Evolutionary conservation across 2,113 vertebrate species (phyloP), one percentile per base, ranked within the genome.

Genomic region (Scolopax mira): DNA sequence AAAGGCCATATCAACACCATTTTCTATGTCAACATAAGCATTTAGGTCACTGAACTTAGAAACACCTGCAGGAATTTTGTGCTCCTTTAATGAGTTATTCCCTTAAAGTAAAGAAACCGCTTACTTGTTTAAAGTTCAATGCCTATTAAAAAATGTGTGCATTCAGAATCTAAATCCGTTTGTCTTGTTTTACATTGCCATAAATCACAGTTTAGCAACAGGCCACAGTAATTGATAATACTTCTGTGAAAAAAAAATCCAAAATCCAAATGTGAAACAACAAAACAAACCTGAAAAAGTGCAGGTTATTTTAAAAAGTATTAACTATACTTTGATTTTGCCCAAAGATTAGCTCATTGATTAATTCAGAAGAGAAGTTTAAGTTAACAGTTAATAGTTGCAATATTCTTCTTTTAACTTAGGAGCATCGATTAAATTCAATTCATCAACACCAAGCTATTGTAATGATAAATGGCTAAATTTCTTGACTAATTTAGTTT

Each of bases 81-180:
- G 67, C 17, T 89, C 31, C 31, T 82, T 74, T 87, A 81, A 91
- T 80, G 30, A 92, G 64, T 44, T 65, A 35, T 52, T 18, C 25
- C 31, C 2, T 2, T 62, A 41, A 78, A 51, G 21, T 61, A 67
- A 69, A 82, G 52, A 84, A 75, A 69, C 5, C 0, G 1, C 54
- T 92, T 64, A 41, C 52, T 82, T 92, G 31, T 81, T 91, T 71
- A 44, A 89, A 93, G 41, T 92, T 87, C 74, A 82, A 37, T 75
- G 44, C n/a, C 52, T 49, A 37, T 49, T 46, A 65, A 33, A 94
- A 88, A 91, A 81, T 15, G 10, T 30, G 19, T 31, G 10, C 49
- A 66, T 72, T 87, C 42, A 42, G 33, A 70, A 30, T 19, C 22
- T 74, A 66, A 83, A 74, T 52, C 24, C 5, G 52, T 71, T 90